A percentile compares a stretch with the other conserved stretches of the same genome.
Conservation (phyloP, 1,140 invertebrate species). For the Drosophila nikananu region DNA sequence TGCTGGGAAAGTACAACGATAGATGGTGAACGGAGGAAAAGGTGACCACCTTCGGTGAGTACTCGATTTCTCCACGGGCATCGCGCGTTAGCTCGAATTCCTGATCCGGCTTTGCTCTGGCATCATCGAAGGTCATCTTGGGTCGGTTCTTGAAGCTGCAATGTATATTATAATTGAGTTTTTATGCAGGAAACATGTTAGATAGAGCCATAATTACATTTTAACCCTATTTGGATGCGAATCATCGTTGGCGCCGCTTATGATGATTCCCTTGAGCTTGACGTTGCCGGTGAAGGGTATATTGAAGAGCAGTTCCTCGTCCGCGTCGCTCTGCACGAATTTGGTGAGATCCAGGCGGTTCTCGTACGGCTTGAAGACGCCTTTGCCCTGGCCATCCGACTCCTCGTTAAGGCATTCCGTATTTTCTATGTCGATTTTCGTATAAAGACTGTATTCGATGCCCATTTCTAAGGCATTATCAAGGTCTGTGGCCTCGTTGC, state of each 20-base stretch:
- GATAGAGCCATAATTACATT: slow-evolving; percentile 87
- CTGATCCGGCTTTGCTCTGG: slow-evolving; percentile 91
- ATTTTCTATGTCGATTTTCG: slow-evolving; percentile 96
- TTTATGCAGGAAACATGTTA: too few species aligned
- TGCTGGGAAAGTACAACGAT: slow-evolving; percentile 94
- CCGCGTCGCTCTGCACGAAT: slow-evolving; percentile 97
- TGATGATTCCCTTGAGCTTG: slow-evolving; percentile 96
- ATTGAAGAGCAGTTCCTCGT: slow-evolving; percentile 97
- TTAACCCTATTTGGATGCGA: slow-evolving; percentile 93
- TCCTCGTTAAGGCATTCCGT: slow-evolving; percentile 96
- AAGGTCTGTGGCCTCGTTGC: slow-evolving; percentile 75
- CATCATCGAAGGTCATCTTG: slow-evolving; percentile 97
- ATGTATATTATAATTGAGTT: neutral
- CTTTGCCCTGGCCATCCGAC: slow-evolving; percentile 93
- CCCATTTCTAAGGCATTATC: slow-evolving; percentile 91
- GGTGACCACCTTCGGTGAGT: slow-evolving; percentile 94
- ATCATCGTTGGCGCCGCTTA: slow-evolving; percentile 94
- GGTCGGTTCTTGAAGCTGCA: slow-evolving; percentile 96
- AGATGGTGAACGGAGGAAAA: slow-evolving; percentile 96
- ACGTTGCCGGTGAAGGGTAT: slow-evolving; percentile 98
- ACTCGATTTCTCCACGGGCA: slow-evolving; percentile 92
- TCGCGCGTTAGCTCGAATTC: slow-evolving; percentile 96
- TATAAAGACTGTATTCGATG: slow-evolving; percentile 94
- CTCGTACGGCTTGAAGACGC: slow-evolving; percentile 97
- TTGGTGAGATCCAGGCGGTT: slow-evolving; percentile 89